Base-by-base conservation (phyloP, 1,140 invertebrate species). In the Idris sp. region DNA sequence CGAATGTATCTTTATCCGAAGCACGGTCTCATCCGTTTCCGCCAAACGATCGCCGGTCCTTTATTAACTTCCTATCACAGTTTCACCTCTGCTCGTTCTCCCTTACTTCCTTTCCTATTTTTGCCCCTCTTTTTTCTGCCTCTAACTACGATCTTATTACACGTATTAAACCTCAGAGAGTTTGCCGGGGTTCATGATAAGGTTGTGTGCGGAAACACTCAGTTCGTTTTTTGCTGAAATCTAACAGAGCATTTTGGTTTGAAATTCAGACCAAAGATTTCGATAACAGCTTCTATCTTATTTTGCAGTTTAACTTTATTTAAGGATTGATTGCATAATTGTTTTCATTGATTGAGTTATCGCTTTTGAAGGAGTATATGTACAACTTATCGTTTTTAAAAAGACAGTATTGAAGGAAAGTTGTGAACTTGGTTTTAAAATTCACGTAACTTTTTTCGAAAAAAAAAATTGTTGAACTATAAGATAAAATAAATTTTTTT, bases 91-190 rank as follows among this genome's bases (percentile, higher is more conserved):
- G 36, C 71, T 74, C 54, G 30, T 58, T 68, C 53, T 41, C 36
- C 41, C 41, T 56, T 36, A 22, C 58, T 58, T 64, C 44, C 68
- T 58, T 49, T 22, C 49, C 18, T 38, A 49, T 54, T 48, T 38
- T 41, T 33, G 22, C 48, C 48, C 41, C 26, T 14, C 31, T 58
- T 64, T 59, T 46, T 65, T 53, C 40, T 33, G 8, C 36, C 38
- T 62, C 40, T 61, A 74, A 67, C 71, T 74, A 46, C 56, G 26
- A 68, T 74, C 72, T 68, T 74, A 74, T 74, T 68, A 74, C 62
- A 54, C 48, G 72, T 51, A 68, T 67, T 65, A 67, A 67, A 61
- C 22, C 53, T 62, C 41, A 8, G 53, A 46, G 36, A 64, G 33
- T 44, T 51, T 36, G 44, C 43, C 13, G n/a, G 35, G 43, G 35